phyloP scores from a whole-genome alignment of 2,888 invertebrate genomes.

The Coenonympha glycerion region DNA sequence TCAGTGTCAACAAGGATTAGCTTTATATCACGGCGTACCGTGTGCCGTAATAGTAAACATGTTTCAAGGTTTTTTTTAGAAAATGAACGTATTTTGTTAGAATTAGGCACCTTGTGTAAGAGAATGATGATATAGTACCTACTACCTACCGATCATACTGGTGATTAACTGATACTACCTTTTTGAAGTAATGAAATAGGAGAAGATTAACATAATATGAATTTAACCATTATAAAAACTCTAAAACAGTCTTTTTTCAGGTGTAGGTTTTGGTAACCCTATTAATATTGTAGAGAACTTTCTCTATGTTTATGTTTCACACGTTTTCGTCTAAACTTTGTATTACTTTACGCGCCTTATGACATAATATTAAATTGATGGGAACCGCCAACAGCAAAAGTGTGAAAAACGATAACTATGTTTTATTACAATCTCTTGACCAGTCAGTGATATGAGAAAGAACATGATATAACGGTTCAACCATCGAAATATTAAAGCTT shows the following conservation, averaged over 20 bases:
- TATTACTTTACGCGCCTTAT: slow-evolving; percentile 32
- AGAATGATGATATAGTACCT: too few species aligned
- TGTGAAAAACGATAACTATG: slow-evolving; percentile 3
- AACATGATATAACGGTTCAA: not conserved
- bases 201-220: too few species aligned
- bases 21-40: slow-evolving; percentile 1
- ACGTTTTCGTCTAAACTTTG: slow-evolving; percentile 53
- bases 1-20: slow-evolving; percentile 6
- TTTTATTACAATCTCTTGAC: slow-evolving; percentile 4
- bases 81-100: too few species aligned
- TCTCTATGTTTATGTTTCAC: slow-evolving; percentile 62
- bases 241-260: too few species aligned
- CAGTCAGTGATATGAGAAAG: not conserved
- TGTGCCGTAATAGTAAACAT: not conserved
- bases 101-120: too few species aligned
- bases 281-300: slow-evolving; percentile 33
- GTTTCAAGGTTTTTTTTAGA: too few species aligned
- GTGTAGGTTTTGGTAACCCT: not conserved
- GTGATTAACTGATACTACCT: too few species aligned
- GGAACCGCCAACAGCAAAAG: slow-evolving; percentile 18
- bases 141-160: too few species aligned
- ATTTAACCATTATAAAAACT: too few species aligned
- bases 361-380: slow-evolving; percentile 35
- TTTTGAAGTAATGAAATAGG: too few species aligned
- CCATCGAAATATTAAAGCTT: not conserved